Conservation (phyloP, 2,888 invertebrate species). For the Pseudeuparius sepicola region DNA sequence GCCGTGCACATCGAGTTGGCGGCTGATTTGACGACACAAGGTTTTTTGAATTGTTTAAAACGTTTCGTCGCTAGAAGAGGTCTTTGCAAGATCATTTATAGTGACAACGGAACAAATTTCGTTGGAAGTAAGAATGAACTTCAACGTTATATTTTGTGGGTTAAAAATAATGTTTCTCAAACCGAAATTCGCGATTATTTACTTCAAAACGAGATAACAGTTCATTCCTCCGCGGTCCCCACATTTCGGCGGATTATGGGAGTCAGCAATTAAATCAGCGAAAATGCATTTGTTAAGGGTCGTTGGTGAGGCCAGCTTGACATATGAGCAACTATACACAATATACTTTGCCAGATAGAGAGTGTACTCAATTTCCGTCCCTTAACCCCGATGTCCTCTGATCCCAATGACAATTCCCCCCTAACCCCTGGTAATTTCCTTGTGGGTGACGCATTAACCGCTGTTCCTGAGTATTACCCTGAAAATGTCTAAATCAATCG, state of each 20-base stretch:
- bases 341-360: slow-evolving; percentile 27
- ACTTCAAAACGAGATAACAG: slow-evolving; percentile 14
- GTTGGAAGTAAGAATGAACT: slow-evolving; percentile 15
- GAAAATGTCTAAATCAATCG: too few species aligned
- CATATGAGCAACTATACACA: slow-evolving; percentile 28
- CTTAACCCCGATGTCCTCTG: slow-evolving; percentile 21
- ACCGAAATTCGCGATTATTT: slow-evolving; percentile 7
- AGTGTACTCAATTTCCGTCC: slow-evolving; percentile 28
- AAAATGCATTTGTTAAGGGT: slow-evolving; percentile 27
- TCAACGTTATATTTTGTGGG: too few species aligned
- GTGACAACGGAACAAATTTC: slow-evolving; percentile 17
- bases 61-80: slow-evolving; percentile 19
- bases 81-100: slow-evolving; percentile 16
- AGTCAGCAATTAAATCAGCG: slow-evolving; percentile 26
- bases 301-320: slow-evolving; percentile 21
- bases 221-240: slow-evolving; percentile 29
- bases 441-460: slow-evolving; percentile 20
- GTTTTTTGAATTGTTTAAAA: slow-evolving; percentile 17
- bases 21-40: slow-evolving; percentile 15
- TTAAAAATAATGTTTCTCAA: too few species aligned
- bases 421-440: slow-evolving; percentile 27
- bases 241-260: too few species aligned
- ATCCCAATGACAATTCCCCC: slow-evolving; percentile 22
- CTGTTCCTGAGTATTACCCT: slow-evolving; percentile 21
- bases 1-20: slow-evolving; percentile 20